A percentile compares a stretch with the other conserved stretches of the same genome.
Evolutionary conservation across 23 tunicate genomes (phyloP).

Genomic region (Diplosoma virens): DNA sequence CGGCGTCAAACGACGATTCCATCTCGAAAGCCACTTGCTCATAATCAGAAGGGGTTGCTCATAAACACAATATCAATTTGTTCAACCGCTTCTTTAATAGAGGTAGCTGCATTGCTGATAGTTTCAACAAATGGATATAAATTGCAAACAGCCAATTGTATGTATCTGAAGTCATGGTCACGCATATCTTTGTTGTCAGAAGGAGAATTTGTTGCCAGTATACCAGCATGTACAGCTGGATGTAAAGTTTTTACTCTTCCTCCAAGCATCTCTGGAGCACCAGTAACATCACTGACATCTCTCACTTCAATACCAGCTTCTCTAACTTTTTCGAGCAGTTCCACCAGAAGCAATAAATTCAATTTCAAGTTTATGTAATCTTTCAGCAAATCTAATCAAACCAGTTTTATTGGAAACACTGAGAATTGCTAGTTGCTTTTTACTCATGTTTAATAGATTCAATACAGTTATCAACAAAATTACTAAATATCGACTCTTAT

Average conservation of each 20-base stretch:
- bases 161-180: slow-evolving; percentile 45
- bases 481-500: no score
- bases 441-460: no score
- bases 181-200: slow-evolving; percentile 56
- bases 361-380: slow-evolving; percentile 49
- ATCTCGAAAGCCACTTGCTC: slow-evolving; percentile 67
- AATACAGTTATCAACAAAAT: no score
- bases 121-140: slow-evolving; percentile 82
- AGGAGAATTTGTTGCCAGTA: slow-evolving; percentile 55
- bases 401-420: slow-evolving; percentile 88
- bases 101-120: slow-evolving; percentile 26
- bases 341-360: slow-evolving; percentile 83
- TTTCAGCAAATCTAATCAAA: slow-evolving; percentile 48
- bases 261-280: slow-evolving; percentile 92
- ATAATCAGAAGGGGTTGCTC: slow-evolving; percentile 90
- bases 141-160: slow-evolving; percentile 81
- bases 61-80: slow-evolving; percentile 85
- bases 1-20: slow-evolving; percentile 36
- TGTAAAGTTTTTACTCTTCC: slow-evolving; percentile 90
- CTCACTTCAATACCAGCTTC: slow-evolving; percentile 78
- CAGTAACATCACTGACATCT: slow-evolving; percentile 89
- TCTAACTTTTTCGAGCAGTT: slow-evolving; percentile 77
- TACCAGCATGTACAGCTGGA: slow-evolving; percentile 93
- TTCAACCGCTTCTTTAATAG: slow-evolving; percentile 69
- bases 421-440: slow-evolving; percentile 84